phyloP scores from a whole-genome alignment of 2,888 invertebrate species.

The Pyrochroa serraticornis region DNA sequence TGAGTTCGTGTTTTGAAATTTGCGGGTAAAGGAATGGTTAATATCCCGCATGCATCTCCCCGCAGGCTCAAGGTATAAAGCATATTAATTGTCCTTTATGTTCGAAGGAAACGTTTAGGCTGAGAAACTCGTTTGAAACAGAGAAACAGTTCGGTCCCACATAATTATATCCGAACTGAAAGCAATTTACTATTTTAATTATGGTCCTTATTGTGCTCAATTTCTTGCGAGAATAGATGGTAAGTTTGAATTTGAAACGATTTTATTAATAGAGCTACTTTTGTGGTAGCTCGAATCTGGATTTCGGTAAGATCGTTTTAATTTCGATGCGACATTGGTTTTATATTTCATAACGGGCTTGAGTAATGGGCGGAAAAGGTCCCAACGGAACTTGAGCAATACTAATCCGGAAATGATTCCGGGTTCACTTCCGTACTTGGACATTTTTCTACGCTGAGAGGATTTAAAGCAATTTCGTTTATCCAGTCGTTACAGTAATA shows the following conservation, averaged over 20 bases:
- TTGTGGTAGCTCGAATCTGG: slow-evolving; percentile 2
- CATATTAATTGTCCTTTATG: slow-evolving; percentile 22
- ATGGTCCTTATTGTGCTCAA: slow-evolving; percentile 28
- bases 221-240: slow-evolving; percentile 12
- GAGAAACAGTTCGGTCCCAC: slow-evolving; percentile 49
- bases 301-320: neutral
- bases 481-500: slow-evolving; percentile 2
- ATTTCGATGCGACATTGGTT: slow-evolving; percentile 5
- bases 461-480: slow-evolving; percentile 2
- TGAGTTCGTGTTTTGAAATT: too few relatives aligned
- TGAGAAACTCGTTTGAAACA: slow-evolving; percentile 23
- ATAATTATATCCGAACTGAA: slow-evolving; percentile 53
- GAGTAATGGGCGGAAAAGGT: too few relatives aligned
- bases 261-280: slow-evolving; percentile 5
- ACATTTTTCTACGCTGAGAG: neutral
- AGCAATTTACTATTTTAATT: slow-evolving; percentile 32
- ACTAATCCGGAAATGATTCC: slow-evolving; percentile 19
- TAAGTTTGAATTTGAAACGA: neutral
- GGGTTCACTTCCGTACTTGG: slow-evolving; percentile 9
- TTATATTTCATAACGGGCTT: slow-evolving; percentile 6
- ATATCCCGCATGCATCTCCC: neutral
- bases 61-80: slow-evolving; percentile 10
- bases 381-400: neutral
- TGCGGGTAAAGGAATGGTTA: too few relatives aligned
- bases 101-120: slow-evolving; percentile 37